Evolutionary conservation across 2,888 invertebrate species (phyloP).

Genomic region (Epistrophe grossulariae): DNA sequence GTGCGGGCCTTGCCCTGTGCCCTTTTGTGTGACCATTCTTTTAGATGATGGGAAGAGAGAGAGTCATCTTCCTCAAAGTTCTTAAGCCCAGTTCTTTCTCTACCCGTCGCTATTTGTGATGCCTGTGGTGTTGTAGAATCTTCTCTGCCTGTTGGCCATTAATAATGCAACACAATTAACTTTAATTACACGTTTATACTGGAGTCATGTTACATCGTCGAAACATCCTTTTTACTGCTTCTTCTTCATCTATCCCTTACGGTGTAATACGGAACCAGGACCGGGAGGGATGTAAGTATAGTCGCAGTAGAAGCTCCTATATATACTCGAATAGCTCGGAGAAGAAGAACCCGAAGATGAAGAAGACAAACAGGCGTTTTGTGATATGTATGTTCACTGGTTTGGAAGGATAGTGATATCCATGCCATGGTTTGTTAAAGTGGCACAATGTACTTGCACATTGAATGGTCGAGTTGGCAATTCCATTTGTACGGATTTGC

Average conservation of each 20-base stretch:
- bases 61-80: slow-evolving; percentile 15
- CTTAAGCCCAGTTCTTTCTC: neutral
- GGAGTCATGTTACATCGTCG: slow-evolving; percentile 74
- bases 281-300: slow-evolving; percentile 19
- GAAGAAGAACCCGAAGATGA: slow-evolving; percentile 16
- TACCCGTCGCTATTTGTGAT: slow-evolving; percentile 4
- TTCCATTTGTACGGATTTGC: slow-evolving; percentile 73
- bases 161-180: slow-evolving; percentile 77
- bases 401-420: slow-evolving; percentile 52
- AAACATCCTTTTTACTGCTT: slow-evolving; percentile 70
- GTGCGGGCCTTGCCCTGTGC: slow-evolving; percentile 32
- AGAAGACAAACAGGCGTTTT: slow-evolving; percentile 31
- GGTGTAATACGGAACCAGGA: slow-evolving; percentile 49
- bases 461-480: slow-evolving; percentile 55
- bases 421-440: slow-evolving; percentile 51
- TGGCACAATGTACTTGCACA: slow-evolving; percentile 45
- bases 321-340: neutral
- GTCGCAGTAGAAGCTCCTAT: neutral
- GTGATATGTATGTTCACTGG: slow-evolving; percentile 62
- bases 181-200: slow-evolving; percentile 77
- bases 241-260: slow-evolving; percentile 55
- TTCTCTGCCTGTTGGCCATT: slow-evolving; percentile 62
- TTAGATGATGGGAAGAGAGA: slow-evolving; percentile 19
- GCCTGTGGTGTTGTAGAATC: slow-evolving; percentile 46
- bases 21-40: slow-evolving; percentile 61